phyloP scores from a whole-genome alignment of 2,797 vertebrate species.

The Emydoidea blandingii region DNA sequence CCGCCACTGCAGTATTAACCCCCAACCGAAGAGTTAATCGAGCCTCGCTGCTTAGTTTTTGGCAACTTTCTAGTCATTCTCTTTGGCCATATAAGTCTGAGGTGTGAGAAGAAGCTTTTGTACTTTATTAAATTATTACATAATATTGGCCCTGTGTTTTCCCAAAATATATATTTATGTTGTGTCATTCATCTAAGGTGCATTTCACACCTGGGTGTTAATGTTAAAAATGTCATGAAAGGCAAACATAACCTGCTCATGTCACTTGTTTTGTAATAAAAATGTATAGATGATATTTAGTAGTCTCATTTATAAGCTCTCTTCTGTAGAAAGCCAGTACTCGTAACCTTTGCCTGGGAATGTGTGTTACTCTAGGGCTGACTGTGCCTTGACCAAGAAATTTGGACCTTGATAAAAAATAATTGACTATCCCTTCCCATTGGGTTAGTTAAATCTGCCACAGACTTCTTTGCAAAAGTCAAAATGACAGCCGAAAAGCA shows the following conservation, averaged over 20 bases:
- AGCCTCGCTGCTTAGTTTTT: not conserved
- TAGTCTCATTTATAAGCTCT: not conserved
- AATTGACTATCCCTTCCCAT: too few relatives aligned
- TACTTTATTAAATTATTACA: accelerated
- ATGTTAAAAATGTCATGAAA: not conserved
- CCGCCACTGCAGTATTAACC: too few relatives aligned
- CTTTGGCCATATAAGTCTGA: accelerated
- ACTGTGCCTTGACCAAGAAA: not conserved
- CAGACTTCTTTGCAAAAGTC: not conserved
- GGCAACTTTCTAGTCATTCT: not conserved
- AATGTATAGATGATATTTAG: not conserved
- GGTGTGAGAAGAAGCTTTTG: not conserved
- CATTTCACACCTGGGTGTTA: not conserved
- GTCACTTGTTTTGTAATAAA: constrained; percentile 41
- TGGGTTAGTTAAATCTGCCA: not conserved
- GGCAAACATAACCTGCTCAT: accelerated
- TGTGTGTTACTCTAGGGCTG: accelerated
- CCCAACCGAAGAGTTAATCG: too few relatives aligned
- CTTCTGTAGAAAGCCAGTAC: not conserved
- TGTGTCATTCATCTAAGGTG: not conserved
- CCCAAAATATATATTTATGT: not conserved
- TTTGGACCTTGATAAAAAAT: too few relatives aligned
- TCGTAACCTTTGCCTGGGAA: not conserved
- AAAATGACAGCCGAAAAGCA: not conserved
- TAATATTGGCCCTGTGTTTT: accelerated